Percentiles rank a stretch among this genome's conserved stretches.
Evolutionary conservation across 1,140 invertebrate species (phyloP).

Genomic region (Zaprionus vittiger): DNA sequence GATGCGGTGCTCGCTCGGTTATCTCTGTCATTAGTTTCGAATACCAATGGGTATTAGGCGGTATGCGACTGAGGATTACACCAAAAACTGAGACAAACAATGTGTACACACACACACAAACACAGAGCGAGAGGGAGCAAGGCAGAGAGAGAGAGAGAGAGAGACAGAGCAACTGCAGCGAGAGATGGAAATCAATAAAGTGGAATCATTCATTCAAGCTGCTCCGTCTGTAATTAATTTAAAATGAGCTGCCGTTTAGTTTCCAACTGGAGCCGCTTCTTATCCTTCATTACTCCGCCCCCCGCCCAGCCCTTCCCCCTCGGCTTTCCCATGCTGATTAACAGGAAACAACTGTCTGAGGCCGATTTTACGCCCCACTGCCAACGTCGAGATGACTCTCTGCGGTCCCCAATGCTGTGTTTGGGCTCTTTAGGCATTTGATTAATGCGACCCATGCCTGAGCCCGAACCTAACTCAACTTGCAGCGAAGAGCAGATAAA

Average conservation of each 20-base stretch:
- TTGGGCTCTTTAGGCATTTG: constrained; percentile 53
- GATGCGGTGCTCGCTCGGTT: constrained; percentile 38
- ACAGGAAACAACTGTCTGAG: constrained; percentile 34
- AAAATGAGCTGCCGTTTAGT: constrained; percentile 62
- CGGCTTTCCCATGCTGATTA: neutral
- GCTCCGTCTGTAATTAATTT: constrained; percentile 66
- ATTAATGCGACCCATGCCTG: constrained; percentile 57
- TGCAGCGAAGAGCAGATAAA: neutral
- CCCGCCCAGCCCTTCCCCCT: too few relatives aligned
- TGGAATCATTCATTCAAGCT: constrained; percentile 60
- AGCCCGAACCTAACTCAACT: constrained; percentile 17
- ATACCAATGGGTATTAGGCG: constrained; percentile 63
- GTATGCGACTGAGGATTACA: constrained; percentile 40
- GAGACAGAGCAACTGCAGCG: neutral
- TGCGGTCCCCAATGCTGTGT: constrained; percentile 29
- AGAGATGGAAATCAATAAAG: constrained; percentile 58
- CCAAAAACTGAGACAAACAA: constrained; percentile 26
- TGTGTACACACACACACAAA: constrained; percentile 10
- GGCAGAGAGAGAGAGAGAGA: neutral
- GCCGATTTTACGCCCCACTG: constrained; percentile 60
- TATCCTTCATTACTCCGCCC: neutral
- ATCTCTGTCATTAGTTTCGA: constrained; percentile 60
- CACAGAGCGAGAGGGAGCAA: neutral
- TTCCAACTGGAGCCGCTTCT: constrained; percentile 1
- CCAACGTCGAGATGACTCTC: constrained; percentile 36